Evolutionary conservation across 2,113 vertebrate species (phyloP), one percentile per base, ranked within the genome.

Genomic region (Aphelocoma coerulescens): DNA sequence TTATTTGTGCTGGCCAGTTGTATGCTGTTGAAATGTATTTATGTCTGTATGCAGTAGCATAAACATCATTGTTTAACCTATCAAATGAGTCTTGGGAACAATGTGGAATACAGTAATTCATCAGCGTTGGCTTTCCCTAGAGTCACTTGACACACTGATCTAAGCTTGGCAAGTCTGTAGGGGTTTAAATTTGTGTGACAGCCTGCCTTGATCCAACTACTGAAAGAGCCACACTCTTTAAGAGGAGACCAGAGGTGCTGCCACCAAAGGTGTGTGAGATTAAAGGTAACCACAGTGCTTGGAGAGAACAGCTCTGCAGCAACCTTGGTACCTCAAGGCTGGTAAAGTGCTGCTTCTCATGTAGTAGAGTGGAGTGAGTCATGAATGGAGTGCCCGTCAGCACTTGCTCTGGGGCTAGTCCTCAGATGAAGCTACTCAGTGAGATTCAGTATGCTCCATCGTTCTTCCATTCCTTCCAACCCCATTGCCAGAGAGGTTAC

Each of bases 181-280:
- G 8, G 13, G 4, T 59, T 86, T 58, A 35, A 79, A 59, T 76
- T 68, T 48, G 6, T 41, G 67, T 72, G 39, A 39, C 35, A 73
- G 22, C 32, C 23, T 89, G 46, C 37, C 37, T 84, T 77, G 41
- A 28, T 65, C 41, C n/a, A 37, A 3, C 24, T 30, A 15, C 9
- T 65, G 48, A 48, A 54, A 68, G 30, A 27, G 37, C 44, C 18
- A 26, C 13, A 6, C 7, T 41, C 65, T 32, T 89, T 46, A 22
- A 46, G 33, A 37, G 61, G 55, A 81, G 20, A 46, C 5, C 30
- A 55, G 54, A 65, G 17, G 14, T 84, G 33, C 58, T 91, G 49
- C 35, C 27, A 35, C 10, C 1, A 1, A 17, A 65, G 51, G 44
- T 0, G 0, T 6, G 1, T 52, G 68, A 68, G 39, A 37, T 44